Evolutionary conservation across 2,113 vertebrate genomes (phyloP).

Genomic region (Thalassoma bifasciatum): DNA sequence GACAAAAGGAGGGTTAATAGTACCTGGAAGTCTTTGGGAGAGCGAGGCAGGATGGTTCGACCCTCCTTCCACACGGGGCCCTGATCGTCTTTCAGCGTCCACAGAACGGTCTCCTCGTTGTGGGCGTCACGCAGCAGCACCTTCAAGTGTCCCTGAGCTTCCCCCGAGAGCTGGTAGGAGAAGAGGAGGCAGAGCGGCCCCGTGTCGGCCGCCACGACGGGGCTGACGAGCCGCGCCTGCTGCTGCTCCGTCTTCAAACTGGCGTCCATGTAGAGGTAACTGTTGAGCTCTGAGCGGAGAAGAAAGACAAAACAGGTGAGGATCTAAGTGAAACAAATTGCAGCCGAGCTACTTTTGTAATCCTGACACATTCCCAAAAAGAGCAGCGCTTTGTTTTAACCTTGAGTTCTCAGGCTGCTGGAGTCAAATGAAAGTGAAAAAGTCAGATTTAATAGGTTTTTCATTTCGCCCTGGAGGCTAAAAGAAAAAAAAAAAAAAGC

Average conservation of each 20-base stretch:
- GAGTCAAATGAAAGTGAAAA: conserved; percentile 35
- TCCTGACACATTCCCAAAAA: conserved; percentile 6
- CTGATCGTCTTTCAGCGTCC: conserved; percentile 90
- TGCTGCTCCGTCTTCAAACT: conserved; percentile 86
- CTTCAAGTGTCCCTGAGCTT: conserved; percentile 87
- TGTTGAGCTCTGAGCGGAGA: conserved; percentile 82
- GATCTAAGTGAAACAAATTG: too few relatives aligned
- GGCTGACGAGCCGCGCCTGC: conserved; percentile 89
- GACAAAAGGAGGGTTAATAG: too few relatives aligned
- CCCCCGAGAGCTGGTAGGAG: conserved; percentile 90
- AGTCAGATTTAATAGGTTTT: conserved; percentile 49
- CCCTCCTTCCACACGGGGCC: conserved; percentile 92
- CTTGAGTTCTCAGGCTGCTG: conserved; percentile 35
- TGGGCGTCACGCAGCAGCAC: conserved; percentile 86
- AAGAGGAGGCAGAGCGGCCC: conserved; percentile 94
- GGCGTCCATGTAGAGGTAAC: conserved; percentile 89
- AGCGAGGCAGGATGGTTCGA: conserved; percentile 91
- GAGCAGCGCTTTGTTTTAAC: conserved; percentile 52
- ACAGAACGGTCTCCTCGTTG: conserved; percentile 89
- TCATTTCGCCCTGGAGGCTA: conserved; percentile 35
- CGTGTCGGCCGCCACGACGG: conserved; percentile 84
- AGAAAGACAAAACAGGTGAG: neutral
- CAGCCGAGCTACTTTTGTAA: conserved; percentile 13
- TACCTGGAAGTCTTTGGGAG: conserved; percentile 89
- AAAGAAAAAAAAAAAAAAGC: conserved; percentile 18